phyloP scores from a whole-genome alignment of 2,888 invertebrate species.

The Agriotes lineatus region DNA sequence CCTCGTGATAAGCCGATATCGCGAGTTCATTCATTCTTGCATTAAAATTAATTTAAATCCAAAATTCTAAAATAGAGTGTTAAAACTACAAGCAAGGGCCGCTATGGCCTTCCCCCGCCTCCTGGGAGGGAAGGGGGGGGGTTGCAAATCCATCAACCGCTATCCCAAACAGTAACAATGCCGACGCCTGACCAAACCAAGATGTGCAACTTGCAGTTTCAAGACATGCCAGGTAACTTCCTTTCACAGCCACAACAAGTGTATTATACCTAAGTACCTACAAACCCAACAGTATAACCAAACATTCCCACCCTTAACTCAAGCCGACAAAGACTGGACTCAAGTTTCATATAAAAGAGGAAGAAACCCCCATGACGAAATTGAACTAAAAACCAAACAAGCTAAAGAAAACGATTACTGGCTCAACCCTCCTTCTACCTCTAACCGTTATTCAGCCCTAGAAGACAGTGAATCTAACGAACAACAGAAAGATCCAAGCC shows the following conservation, averaged over 20 bases:
- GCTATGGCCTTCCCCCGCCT: too few species aligned
- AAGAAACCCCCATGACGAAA: neutral
- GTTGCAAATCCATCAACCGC: neutral
- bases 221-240: constrained; percentile 12
- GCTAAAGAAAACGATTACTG: constrained; percentile 6
- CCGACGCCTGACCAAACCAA: constrained; percentile 5
- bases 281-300: neutral
- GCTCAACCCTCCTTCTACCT: constrained; percentile 5
- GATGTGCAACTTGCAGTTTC: constrained; percentile 2
- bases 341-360: constrained; percentile 1
- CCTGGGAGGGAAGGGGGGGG: too few species aligned
- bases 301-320: neutral
- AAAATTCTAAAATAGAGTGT: neutral
- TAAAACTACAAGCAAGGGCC: neutral
- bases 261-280: neutral
- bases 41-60: neutral
- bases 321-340: neutral
- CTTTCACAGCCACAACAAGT: constrained; percentile 4
- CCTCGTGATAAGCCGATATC: neutral
- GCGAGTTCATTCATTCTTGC: neutral
- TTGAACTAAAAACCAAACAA: constrained; percentile 2
- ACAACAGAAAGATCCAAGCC: neutral
- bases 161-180: constrained; percentile 4
- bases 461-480: neutral
- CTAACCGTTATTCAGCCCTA: constrained; percentile 5